Base-by-base conservation (phyloP, 1,140 invertebrate species). In the Oppia nitens region DNA sequence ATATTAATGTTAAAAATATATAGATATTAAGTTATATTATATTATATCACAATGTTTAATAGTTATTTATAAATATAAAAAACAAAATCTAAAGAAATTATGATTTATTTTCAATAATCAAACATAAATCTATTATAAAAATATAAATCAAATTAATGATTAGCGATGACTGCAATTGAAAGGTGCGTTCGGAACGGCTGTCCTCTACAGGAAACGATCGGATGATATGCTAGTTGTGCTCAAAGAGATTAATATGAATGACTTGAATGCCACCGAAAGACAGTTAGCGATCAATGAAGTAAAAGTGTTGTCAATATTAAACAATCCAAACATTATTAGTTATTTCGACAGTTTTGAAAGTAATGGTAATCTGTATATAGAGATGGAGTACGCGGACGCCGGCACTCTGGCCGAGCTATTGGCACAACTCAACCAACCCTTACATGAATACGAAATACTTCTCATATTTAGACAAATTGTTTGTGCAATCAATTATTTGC, bases 321-420 rank as follows among this genome's bases (percentile, higher is more conserved):
- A 83, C 63, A 84, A 86, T 70, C 81, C 82, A 3, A 83, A 85
- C 67, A 85, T 86, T 51, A 80, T 76, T 51, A 80, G 79, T 63
- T 86, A 86, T 67, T 78, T 79, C 64, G 81, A 84, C 59, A 84
- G 80, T 67, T 86, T 84, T 70, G 81, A 84, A 68, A 76, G 78
- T 67, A 79, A 85, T 66, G 81, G 81, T 2, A 73, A 79, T 26
- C 69, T 86, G 4, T 80, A 83, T 72, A 85, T 85, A 60, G 82
- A 86, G 71, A 86, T 85, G 82, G 84, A 86, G 68, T 86, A 83
- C 69, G 83, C 83, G 20, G 82, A 85, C 69, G 81, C 24, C 57
- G 75, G 83, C 27, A 86, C 81, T 1, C 64, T 86, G 53, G 75
- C 79, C 2, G 80, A 85, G 64, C 77, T 78, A 59, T 73, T 86